Evolutionary conservation across 92 coral and sea anemone genomes (phyloP).

Genomic region (Ricordea florida): DNA sequence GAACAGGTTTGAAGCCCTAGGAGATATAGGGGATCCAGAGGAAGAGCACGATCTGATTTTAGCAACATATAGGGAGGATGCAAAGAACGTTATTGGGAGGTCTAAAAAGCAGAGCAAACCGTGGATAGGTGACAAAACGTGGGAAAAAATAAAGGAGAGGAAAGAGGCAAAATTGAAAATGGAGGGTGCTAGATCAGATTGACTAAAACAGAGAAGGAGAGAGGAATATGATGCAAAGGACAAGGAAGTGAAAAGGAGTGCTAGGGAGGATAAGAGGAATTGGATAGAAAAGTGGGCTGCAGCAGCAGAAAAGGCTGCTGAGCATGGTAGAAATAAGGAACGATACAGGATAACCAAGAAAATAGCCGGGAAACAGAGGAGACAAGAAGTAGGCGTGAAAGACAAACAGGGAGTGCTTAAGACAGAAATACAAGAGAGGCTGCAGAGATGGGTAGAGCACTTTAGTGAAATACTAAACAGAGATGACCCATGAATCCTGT

Average conservation of each 20-base stretch:
- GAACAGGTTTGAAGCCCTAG: conserved; percentile 8
- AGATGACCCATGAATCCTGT: not conserved
- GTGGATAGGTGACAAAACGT: not conserved
- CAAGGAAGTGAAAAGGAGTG: conserved; percentile 3
- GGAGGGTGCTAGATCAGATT: not conserved
- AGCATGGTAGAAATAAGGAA: not conserved
- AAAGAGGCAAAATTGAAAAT: not conserved
- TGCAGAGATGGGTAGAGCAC: not conserved
- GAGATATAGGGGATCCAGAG: not conserved
- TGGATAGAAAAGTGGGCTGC: not conserved
- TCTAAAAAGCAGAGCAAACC: not conserved
- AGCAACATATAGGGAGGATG: not conserved
- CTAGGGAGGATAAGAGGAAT: not conserved
- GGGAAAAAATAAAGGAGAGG: not conserved
- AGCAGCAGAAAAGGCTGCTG: not conserved
- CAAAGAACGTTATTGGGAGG: not conserved
- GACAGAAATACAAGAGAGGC: not conserved
- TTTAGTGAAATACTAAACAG: conserved; percentile 4
- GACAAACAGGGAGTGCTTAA: not conserved
- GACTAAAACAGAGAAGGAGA: not conserved
- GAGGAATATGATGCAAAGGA: not conserved
- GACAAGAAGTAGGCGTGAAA: not conserved
- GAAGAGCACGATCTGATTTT: not conserved
- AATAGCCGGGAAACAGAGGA: not conserved
- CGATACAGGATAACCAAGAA: not conserved